Base-by-base conservation (phyloP, 1,140 invertebrate species). In the Apis dorsata region DNA sequence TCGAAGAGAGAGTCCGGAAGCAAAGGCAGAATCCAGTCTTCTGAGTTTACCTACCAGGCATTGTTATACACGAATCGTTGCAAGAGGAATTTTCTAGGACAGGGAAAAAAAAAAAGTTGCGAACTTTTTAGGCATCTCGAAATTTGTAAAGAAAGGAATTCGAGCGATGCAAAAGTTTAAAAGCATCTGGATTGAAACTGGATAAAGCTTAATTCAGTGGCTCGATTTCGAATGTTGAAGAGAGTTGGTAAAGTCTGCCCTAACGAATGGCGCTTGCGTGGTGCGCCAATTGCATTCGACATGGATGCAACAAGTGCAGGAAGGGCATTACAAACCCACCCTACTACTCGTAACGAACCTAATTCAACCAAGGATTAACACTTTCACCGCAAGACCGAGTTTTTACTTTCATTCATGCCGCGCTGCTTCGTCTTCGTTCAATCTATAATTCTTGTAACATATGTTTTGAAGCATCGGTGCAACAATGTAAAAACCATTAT, bases 241-340 rank as follows among this genome's bases (percentile, higher is more conserved):
- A 53, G 60, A 69, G 55, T 49, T 17, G 1, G 51, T 1, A 15
- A 60, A 60, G 55, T 49, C 15, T 21, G 17, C n/a, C 5, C 0
- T 3, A 24, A 10, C n/a, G 13, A 59, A n/a, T 7, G 34, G 51
- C 76, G 81, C 81, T 65, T 78, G 81, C 75, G 73, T 59, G 63
- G 19, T 12, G 9, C 63, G 24, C 8, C 57, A 24, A 21, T 66
- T 63, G 75, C 65, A 78, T 68, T 71, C 70, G 4, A 19, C 13
- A 57, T 51, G 13, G 66, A 83, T 79, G 81, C 81, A 83, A 83
- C 81, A 83, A 83, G 81, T 83, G 76, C 68, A 81, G n/a, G 34
- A 7, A 12, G n/a, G 55, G 34, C 28, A 66, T 66, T 24, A 70
- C 57, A 11, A 17, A 24, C 28, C 44, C 19, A 24, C 21, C 44